Base-by-base conservation (phyloP, 1,140 invertebrate genomes). In the Calosoma granatense region DNA sequence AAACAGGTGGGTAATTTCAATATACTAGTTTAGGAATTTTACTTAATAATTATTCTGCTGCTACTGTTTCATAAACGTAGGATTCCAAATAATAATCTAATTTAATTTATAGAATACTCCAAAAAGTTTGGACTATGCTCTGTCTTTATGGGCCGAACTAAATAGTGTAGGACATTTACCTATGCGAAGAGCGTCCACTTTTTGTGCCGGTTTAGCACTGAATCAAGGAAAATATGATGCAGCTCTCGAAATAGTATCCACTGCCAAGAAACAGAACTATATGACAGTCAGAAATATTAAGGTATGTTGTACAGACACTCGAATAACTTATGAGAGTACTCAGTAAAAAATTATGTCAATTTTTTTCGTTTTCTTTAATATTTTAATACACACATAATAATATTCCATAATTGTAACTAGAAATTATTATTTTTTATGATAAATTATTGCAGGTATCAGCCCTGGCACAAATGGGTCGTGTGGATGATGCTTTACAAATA, bases 211-310 rank as follows among this genome's bases (percentile, higher is more conserved):
- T 11, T 64, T 90, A 23, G 84, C 86, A 20, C 61, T 90, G 17
- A 84, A 82, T 23, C 83, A 88, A 67, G 80, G 82, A 51, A 68
- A 75, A 51, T 81, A 86, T 36, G 75, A 85, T 20, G 62, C 83
- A 23, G 81, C 85, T 2, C 60, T 88, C 12, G 87, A 91, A 74
- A 74, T 88, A 21, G 57, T 87, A 19, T 66, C 76, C 1, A 59
- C 62, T 20, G 60, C 75, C 11, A 76, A 65, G 62, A 70, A 76
- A 39, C 72, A 74, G 53, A 75, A 80, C 58, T 88, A 86, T 64
- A 80, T 86, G 0, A 82, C 82, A 14, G 65, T 85, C 1, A 78
- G 84, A 60, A 85, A 83, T 75, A 67, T 89, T 12, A 87, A 83
- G 72, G 74, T 86, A 60, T 64, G 57, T 62, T 26, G 23, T n/a